Conservation (phyloP, 2,888 invertebrate species). For the Drymonia ruficornis region DNA sequence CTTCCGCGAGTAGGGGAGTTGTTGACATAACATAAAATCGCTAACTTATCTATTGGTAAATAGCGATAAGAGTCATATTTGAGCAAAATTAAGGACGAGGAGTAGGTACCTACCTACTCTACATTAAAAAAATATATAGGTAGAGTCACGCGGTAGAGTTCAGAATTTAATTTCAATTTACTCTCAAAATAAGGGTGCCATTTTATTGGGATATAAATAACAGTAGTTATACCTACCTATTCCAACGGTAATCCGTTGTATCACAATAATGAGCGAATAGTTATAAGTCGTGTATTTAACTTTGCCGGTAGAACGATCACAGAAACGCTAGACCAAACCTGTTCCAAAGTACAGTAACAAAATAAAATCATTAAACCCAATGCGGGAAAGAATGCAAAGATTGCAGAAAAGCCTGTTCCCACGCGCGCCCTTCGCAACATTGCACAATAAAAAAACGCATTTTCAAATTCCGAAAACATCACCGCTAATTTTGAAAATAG, state of each 20-base stretch:
- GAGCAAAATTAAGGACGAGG: not conserved
- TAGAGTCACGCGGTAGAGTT: too few species aligned
- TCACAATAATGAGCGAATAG: too few species aligned
- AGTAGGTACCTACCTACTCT: too few species aligned
- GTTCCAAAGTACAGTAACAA: not conserved
- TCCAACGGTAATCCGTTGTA: too few species aligned
- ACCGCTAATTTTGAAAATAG: too few species aligned
- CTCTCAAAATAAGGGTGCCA: too few species aligned
- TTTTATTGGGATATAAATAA: too few species aligned
- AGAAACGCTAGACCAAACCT: not conserved
- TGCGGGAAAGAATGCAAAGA: constrained; percentile 42
- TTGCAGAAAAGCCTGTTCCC: constrained; percentile 75
- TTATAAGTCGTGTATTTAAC: too few species aligned
- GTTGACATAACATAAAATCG: constrained; percentile 8
- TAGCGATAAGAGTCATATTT: constrained; percentile 11
- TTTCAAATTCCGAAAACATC: constrained; percentile 2
- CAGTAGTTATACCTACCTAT: too few species aligned
- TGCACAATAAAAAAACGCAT: constrained; percentile 20
- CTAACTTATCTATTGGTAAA: constrained; percentile 24
- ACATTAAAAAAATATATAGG: too few species aligned
- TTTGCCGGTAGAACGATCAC: not conserved
- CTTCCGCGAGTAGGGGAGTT: not conserved
- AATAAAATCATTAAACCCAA: not conserved
- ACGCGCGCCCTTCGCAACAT: constrained; percentile 43
- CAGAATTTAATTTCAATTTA: too few species aligned